phyloP scores from a whole-genome alignment of 2,888 invertebrate genomes.

The Acanthococcus lagerstroemiae region DNA sequence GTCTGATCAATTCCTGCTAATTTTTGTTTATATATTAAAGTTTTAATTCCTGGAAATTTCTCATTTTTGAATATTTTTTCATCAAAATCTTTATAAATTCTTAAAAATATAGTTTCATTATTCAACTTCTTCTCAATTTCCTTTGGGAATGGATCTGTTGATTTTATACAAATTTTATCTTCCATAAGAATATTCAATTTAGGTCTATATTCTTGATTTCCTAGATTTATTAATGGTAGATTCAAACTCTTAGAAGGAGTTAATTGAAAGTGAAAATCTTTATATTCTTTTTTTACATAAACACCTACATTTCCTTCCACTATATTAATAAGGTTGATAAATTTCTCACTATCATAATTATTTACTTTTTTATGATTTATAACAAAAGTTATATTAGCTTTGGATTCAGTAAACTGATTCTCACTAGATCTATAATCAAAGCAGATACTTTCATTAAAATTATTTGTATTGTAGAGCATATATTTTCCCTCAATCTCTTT shows the following conservation, averaged over 20 bases:
- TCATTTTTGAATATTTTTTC: neutral
- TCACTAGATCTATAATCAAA: neutral
- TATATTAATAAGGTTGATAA: neutral
- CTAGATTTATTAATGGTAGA: constrained; percentile 4
- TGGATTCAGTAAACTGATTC: neutral
- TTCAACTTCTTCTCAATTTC: constrained; percentile 1
- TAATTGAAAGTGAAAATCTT: neutral
- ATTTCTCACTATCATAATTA: neutral
- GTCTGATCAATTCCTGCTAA: constrained; percentile 1
- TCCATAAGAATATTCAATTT: neutral
- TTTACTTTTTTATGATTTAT: neutral
- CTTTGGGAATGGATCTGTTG: constrained; percentile 5
- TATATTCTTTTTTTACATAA: constrained; percentile 1
- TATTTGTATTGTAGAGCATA: neutral
- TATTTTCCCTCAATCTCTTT: neutral
- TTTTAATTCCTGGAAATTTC: constrained; percentile 1
- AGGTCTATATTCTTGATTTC: constrained; percentile 8
- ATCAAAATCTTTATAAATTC: neutral
- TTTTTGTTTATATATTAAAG: neutral
- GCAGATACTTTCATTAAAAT: neutral
- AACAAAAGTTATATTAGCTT: neutral
- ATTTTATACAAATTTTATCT: constrained; percentile 4
- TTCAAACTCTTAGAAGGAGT: neutral
- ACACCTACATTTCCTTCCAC: constrained; percentile 3
- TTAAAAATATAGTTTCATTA: neutral